Conservation (phyloP, 2,888 invertebrate genomes). For the Miltochrista miniata region DNA sequence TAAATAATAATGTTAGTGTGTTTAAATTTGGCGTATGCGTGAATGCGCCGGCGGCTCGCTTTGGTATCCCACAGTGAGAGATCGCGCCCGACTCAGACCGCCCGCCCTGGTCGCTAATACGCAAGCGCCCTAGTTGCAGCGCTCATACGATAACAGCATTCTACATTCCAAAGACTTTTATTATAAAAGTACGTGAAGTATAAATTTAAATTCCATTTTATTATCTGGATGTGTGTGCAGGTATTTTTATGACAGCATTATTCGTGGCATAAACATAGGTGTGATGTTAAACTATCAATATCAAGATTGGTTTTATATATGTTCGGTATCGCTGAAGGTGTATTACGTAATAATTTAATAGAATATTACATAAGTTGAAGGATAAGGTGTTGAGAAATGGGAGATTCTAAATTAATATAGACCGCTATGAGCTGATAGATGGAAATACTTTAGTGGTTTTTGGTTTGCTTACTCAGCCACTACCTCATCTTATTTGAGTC, state of each 20-base stretch:
- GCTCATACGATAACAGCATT: conserved; percentile 10
- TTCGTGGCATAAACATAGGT: neutral
- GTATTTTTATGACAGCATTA: conserved; percentile 4
- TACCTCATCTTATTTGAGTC: too few species aligned
- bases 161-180: conserved; percentile 11
- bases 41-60: conserved; percentile 35
- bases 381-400: too few species aligned
- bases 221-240: conserved; percentile 4
- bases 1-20: conserved; percentile 71
- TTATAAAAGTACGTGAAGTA: conserved; percentile 30
- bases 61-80: conserved; percentile 48
- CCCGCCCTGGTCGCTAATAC: conserved; percentile 28
- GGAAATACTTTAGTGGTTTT: too few species aligned
- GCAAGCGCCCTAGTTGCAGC: conserved; percentile 27
- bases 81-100: conserved; percentile 35
- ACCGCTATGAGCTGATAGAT: too few species aligned
- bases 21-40: conserved; percentile 53
- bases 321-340: neutral
- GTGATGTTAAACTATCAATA: neutral
- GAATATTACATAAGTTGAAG: neutral
- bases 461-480: too few species aligned
- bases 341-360: neutral
- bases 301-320: neutral
- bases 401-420: too few species aligned
- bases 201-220: conserved; percentile 4